Conservation (phyloP, 2,797 vertebrate species). For the Alca torda region DNA sequence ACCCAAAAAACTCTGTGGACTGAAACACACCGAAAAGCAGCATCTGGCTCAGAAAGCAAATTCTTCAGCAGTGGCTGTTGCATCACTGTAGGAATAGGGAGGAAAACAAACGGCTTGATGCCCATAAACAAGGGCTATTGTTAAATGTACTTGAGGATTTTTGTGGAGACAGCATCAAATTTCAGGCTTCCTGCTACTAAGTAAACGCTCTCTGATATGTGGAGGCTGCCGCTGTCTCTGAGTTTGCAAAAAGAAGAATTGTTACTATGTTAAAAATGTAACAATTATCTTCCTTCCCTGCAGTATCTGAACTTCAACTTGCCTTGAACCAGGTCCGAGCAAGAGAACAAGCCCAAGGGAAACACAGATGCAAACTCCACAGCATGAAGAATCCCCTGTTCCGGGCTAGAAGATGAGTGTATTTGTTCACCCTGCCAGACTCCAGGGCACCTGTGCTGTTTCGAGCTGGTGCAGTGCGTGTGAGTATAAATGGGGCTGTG, state of each 20-base stretch:
- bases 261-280: slow-evolving; percentile 52
- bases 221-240: slow-evolving; percentile 22
- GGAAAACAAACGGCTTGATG: neutral
- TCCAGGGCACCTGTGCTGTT: neutral
- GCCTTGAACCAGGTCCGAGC: slow-evolving; percentile 37
- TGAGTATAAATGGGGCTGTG: neutral
- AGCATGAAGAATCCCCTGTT: neutral
- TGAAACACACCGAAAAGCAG: neutral
- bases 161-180: slow-evolving; percentile 11
- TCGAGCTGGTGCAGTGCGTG: no score
- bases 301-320: slow-evolving; percentile 30
- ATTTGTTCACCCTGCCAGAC: accelerated
- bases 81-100: neutral
- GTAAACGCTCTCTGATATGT: neutral
- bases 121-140: slow-evolving; percentile 16
- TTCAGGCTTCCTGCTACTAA: slow-evolving; percentile 42
- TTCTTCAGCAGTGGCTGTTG: neutral
- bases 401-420: neutral
- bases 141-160: slow-evolving; percentile 1
- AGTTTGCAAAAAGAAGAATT: slow-evolving; percentile 19
- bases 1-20: neutral
- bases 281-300: neutral
- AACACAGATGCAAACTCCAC: neutral
- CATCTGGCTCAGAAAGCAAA: neutral
- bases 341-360: neutral